Evolutionary conservation across 2,888 invertebrate genomes (phyloP).

Genomic region (Ichneumoninae sp.): DNA sequence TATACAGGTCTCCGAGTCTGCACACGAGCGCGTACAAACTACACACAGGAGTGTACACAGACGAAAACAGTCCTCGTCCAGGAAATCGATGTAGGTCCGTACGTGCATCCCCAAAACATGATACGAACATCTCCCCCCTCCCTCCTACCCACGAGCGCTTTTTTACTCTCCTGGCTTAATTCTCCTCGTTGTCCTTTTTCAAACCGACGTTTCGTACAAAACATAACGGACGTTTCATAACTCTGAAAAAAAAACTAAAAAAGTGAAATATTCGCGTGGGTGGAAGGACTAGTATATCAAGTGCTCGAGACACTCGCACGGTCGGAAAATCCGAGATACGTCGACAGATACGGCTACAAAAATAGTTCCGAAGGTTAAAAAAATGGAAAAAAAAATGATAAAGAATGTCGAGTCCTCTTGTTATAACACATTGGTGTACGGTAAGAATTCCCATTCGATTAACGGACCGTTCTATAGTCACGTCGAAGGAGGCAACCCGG

Average conservation of each 20-base stretch:
- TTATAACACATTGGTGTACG: too few species aligned
- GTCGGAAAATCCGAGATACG: not conserved
- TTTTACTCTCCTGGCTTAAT: slow-evolving; percentile 13
- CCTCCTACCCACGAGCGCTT: not conserved
- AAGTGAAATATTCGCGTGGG: not conserved
- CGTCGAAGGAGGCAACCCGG: not conserved
- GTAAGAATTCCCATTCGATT: too few species aligned
- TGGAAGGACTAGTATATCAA: too few species aligned
- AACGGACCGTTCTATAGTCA: not conserved
- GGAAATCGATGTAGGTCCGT: slow-evolving; percentile 23
- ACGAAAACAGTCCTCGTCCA: slow-evolving; percentile 8
- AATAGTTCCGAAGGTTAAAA: not conserved
- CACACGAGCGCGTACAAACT: not conserved
- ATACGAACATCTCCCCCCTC: slow-evolving; percentile 1
- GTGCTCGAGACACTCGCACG: too few species aligned
- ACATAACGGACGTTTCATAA: not conserved
- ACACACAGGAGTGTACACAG: not conserved
- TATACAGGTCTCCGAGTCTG: not conserved
- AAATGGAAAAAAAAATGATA: not conserved
- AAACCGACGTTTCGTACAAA: not conserved
- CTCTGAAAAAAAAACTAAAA: slow-evolving; percentile 5
- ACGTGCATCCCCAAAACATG: slow-evolving; percentile 1
- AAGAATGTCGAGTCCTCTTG: too few species aligned
- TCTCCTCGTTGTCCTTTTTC: not conserved
- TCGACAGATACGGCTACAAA: not conserved